Percentiles rank a stretch among this genome's conserved stretches.
Evolutionary conservation across 1,140 invertebrate genomes (phyloP).

Genomic region (Pararge aegeria): DNA sequence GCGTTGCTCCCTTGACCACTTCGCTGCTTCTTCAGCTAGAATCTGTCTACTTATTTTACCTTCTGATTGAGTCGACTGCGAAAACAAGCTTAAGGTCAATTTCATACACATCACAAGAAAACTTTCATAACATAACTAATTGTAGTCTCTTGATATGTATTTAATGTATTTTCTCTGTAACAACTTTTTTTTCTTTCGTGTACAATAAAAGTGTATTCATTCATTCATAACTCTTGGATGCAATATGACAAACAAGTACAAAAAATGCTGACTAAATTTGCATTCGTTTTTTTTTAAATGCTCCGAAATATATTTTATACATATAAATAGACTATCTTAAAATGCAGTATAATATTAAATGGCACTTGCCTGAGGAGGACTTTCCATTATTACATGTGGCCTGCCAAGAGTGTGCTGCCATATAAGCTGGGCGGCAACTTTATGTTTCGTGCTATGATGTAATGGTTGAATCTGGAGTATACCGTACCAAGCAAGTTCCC

Average conservation of each 20-base stretch:
- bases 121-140: not conserved
- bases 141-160: too few relatives aligned
- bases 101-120: not conserved
- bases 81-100: conserved; percentile 1
- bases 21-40: conserved; percentile 66
- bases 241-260: too few relatives aligned
- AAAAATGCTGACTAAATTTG: too few relatives aligned
- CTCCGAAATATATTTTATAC: not conserved
- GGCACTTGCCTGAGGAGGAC: conserved; percentile 59
- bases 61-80: conserved; percentile 62
- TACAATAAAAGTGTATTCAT: too few relatives aligned
- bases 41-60: conserved; percentile 69
- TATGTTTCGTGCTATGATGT: conserved; percentile 64
- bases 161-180: too few relatives aligned
- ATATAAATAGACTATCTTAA: too few relatives aligned
- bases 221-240: too few relatives aligned
- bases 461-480: conserved; percentile 72
- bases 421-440: conserved; percentile 64
- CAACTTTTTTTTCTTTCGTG: too few relatives aligned
- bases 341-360: too few relatives aligned
- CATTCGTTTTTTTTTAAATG: not conserved
- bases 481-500: conserved; percentile 72
- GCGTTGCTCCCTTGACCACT: conserved; percentile 69
- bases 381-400: conserved; percentile 71
- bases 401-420: conserved; percentile 71